Percentiles rank a stretch among this genome's conserved stretches.
phyloP scores from a whole-genome alignment of 2,113 vertebrate species.

The Nerophis ophidion region DNA sequence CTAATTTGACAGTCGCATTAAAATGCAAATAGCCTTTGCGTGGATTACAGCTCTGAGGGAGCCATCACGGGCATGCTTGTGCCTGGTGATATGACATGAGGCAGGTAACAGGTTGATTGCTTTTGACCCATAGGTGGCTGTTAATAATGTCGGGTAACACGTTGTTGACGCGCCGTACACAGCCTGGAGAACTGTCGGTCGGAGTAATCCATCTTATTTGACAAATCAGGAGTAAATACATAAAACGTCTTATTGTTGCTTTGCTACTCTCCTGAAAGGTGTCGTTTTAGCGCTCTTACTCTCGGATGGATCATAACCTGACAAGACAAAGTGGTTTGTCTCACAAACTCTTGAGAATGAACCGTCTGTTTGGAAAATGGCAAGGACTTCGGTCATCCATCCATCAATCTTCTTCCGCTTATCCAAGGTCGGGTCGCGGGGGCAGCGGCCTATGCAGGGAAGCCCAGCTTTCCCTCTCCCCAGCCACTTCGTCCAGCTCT shows the following conservation, averaged over 20 bases:
- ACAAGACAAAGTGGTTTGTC: too few species aligned
- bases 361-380: too few species aligned
- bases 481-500: too few species aligned
- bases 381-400: too few species aligned
- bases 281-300: constrained; percentile 30
- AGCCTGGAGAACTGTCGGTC: constrained; percentile 27
- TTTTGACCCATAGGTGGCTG: constrained; percentile 50
- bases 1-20: constrained; percentile 67
- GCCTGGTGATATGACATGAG: constrained; percentile 15
- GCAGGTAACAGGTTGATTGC: constrained; percentile 53
- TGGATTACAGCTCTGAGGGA: constrained; percentile 54
- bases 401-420: too few species aligned
- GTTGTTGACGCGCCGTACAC: constrained; percentile 21
- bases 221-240: constrained; percentile 44
- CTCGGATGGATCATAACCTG: constrained; percentile 4
- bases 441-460: too few species aligned
- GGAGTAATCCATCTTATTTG: constrained; percentile 39
- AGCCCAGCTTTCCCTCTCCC: too few species aligned
- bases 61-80: constrained; percentile 3
- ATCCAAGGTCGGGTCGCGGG: too few species aligned
- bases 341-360: too few species aligned
- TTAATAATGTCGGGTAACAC: constrained; percentile 45
- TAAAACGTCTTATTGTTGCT: constrained; percentile 17
- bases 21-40: constrained; percentile 70
- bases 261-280: constrained; percentile 22